These are phyloP conservation scores for fruit fly (Drosophila melanogaster) DNA, from an alignment of 1,140 invertebrate genomes.

Conservation along the genomic window DNA sequence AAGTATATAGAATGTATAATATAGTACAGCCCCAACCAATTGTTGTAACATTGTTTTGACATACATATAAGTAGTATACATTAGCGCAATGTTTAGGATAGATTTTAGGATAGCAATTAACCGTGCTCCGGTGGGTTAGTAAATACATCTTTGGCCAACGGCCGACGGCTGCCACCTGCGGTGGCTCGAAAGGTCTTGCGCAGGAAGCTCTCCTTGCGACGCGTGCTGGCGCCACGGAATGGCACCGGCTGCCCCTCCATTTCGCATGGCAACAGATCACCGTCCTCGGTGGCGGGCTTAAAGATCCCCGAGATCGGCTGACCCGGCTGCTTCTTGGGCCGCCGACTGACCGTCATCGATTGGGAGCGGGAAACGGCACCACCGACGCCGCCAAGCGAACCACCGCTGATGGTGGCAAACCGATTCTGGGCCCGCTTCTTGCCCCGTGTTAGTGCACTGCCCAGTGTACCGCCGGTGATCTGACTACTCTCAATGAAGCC, in stretches of 20 bases:
- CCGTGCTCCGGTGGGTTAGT: slow-evolving; percentile 64
- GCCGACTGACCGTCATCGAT: slow-evolving; percentile 56
- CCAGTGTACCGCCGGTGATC: slow-evolving; percentile 64
- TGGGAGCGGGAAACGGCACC: slow-evolving; percentile 62
- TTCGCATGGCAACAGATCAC: slow-evolving; percentile 35
- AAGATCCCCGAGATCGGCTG: slow-evolving; percentile 25
- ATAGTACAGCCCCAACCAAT: neutral
- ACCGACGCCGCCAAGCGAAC: slow-evolving; percentile 40
- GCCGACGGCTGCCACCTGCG: slow-evolving; percentile 59
- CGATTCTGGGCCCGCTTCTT: slow-evolving; percentile 77
- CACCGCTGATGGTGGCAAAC: slow-evolving; percentile 64
- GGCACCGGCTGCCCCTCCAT: slow-evolving; percentile 18
- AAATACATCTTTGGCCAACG: slow-evolving; percentile 56
- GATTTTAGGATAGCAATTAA: slow-evolving; percentile 16
- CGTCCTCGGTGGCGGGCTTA: slow-evolving; percentile 26
- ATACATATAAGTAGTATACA: slow-evolving; percentile 15
- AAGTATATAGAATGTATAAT: slow-evolving; percentile 6
- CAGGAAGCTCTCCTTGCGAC: slow-evolving; percentile 82
- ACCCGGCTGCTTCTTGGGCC: slow-evolving; percentile 62
- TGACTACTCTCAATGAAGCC: slow-evolving; percentile 41
- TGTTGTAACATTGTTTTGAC: neutral
- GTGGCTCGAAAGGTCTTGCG: slow-evolving; percentile 78
- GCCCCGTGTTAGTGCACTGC: slow-evolving; percentile 70
- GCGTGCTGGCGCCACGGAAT: slow-evolving; percentile 34
- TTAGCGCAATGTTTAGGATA: slow-evolving; percentile 26